Evolutionary conservation across 2,888 invertebrate genomes (phyloP).

Genomic region (Endomychus coccineus): DNA sequence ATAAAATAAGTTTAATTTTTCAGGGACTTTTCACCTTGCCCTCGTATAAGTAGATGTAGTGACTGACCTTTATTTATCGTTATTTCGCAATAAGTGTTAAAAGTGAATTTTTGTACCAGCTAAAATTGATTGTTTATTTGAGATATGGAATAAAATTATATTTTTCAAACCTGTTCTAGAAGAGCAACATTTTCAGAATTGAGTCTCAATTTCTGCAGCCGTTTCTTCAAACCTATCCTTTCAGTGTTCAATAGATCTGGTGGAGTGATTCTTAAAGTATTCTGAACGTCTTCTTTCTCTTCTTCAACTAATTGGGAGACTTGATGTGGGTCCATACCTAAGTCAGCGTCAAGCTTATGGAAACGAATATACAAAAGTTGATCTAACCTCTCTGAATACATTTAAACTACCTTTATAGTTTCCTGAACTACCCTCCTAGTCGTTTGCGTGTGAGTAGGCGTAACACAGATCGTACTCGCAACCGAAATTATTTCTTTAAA

Average conservation of each 20-base stretch:
- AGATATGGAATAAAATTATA: neutral
- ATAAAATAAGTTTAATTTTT: too few relatives aligned
- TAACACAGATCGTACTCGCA: constrained; percentile 22
- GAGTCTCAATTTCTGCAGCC: constrained; percentile 30
- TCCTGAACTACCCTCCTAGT: constrained; percentile 13
- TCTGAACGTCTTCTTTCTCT: constrained; percentile 37
- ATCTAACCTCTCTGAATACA: neutral
- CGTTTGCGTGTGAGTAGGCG: constrained; percentile 15
- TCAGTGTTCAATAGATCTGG: constrained; percentile 33
- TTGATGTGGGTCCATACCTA: constrained; percentile 26
- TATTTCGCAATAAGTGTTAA: too few relatives aligned
- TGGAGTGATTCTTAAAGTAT: constrained; percentile 33
- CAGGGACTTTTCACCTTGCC: too few relatives aligned
- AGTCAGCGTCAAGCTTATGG: constrained; percentile 9
- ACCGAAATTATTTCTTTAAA: constrained; percentile 20
- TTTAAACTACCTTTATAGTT: constrained; percentile 12
- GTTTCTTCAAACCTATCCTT: constrained; percentile 31
- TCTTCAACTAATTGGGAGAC: constrained; percentile 34
- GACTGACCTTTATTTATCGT: too few relatives aligned
- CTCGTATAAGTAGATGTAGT: too few relatives aligned
- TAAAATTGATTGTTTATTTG: too few relatives aligned
- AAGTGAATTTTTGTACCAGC: too few relatives aligned
- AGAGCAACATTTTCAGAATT: constrained; percentile 31
- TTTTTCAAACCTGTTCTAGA: constrained; percentile 29
- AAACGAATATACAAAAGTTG: neutral